A percentile compares a stretch with the other conserved stretches of the same genome.
phyloP scores from a whole-genome alignment of 2,888 invertebrate species.

The Machimus atricapillus region DNA sequence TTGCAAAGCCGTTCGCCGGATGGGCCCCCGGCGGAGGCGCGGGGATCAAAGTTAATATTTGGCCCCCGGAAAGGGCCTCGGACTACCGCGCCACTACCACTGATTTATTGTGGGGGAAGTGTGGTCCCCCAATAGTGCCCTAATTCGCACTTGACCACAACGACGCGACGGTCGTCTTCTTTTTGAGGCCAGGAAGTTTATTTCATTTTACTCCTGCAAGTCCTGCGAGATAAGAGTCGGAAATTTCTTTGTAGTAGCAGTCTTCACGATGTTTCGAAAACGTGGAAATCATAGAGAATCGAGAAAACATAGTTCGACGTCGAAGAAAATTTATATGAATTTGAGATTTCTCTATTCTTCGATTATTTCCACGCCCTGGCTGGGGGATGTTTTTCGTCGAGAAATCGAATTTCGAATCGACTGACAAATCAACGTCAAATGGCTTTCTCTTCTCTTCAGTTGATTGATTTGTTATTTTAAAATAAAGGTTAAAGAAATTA shows the following conservation, averaged over 20 bases:
- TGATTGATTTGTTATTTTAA: no score
- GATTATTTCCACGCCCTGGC: no score
- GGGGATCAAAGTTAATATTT: constrained; percentile 13
- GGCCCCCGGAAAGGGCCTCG: not conserved
- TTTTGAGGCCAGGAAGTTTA: not conserved
- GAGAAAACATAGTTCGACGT: no score
- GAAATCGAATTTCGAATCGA: no score
- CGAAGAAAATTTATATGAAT: no score
- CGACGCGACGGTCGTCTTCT: not conserved
- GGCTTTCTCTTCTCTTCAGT: no score
- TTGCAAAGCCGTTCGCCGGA: constrained; percentile 16
- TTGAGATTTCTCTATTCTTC: no score
- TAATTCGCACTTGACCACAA: not conserved
- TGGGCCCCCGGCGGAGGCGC: not conserved
- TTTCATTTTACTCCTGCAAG: not conserved
- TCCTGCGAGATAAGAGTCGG: not conserved
- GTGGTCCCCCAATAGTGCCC: not conserved
- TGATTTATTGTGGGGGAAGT: not conserved
- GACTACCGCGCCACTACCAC: not conserved
- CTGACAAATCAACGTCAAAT: no score
- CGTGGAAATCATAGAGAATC: no score
- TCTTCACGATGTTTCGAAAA: no score
- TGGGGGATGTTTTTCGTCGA: no score
- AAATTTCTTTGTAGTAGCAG: not conserved
- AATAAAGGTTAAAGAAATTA: no score